A percentile compares a stretch with the other conserved stretches of the same genome.
Conservation (phyloP, 1,140 invertebrate species). For the Nilaparvata lugens region DNA sequence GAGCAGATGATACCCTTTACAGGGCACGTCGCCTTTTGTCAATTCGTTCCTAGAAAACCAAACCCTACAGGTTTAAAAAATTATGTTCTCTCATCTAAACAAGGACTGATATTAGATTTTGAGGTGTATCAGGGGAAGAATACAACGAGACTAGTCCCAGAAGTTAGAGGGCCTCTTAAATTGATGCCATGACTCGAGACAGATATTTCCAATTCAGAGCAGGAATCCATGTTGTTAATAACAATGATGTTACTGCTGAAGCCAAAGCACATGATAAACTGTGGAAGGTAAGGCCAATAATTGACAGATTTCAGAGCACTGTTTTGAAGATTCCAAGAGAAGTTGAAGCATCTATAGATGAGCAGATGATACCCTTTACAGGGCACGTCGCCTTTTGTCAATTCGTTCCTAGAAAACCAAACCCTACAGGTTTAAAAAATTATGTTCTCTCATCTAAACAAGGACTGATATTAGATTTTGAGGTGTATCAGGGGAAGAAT, state of each 20-base stretch:
- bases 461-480: slow-evolving; percentile 26
- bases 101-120: slow-evolving; percentile 26
- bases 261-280: slow-evolving; percentile 1
- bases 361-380: too few species aligned
- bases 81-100: slow-evolving; percentile 16
- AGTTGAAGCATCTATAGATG: too few species aligned
- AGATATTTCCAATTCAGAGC: slow-evolving; percentile 8
- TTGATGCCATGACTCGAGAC: slow-evolving; percentile 9
- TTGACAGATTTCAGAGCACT: slow-evolving; percentile 1
- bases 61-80: too few species aligned
- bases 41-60: slow-evolving; percentile 23
- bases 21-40: slow-evolving; percentile 19
- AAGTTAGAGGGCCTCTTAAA: not conserved
- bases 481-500: slow-evolving; percentile 21
- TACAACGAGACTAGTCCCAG: slow-evolving; percentile 4
- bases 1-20: too few species aligned
- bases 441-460: slow-evolving; percentile 20
- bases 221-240: slow-evolving; percentile 6
- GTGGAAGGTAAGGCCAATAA: slow-evolving; percentile 15
- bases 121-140: slow-evolving; percentile 21
- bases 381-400: slow-evolving; percentile 21
- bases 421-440: too few species aligned
- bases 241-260: slow-evolving; percentile 3
- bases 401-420: slow-evolving; percentile 23
- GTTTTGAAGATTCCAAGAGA: slow-evolving; percentile 8